A percentile compares a stretch with the other conserved stretches of the same genome.
phyloP scores from a whole-genome alignment of 1,140 invertebrate species.

The Sitodiplosis mosellana region DNA sequence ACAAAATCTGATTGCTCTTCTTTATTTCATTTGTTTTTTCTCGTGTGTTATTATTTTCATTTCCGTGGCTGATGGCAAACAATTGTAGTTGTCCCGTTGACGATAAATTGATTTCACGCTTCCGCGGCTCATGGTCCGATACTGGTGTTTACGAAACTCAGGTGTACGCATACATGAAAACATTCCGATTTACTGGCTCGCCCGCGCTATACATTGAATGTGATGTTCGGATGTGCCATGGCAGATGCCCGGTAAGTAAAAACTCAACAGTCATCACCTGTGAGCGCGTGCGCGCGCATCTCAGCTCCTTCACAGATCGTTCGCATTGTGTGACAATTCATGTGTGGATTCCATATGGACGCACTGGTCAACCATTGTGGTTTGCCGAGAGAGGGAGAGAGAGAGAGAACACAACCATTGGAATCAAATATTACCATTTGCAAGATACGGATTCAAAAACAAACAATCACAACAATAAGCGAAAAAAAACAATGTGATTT shows the following conservation, averaged over 20 bases:
- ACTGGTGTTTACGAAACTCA: slow-evolving; percentile 80
- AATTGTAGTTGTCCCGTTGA: slow-evolving; percentile 69
- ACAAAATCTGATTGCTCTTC: neutral
- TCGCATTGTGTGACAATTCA: no score
- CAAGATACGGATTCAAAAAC: no score
- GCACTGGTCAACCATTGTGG: no score
- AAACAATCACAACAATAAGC: no score
- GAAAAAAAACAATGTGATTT: no score
- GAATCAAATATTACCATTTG: no score
- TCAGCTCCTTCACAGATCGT: no score
- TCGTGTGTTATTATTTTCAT: slow-evolving; percentile 7
- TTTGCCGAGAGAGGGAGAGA: no score
- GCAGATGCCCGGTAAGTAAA: slow-evolving; percentile 66
- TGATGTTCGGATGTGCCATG: slow-evolving; percentile 87
- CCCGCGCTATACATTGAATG: slow-evolving; percentile 88
- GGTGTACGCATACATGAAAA: slow-evolving; percentile 89
- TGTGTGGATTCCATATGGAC: no score
- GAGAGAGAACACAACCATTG: no score
- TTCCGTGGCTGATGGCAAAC: neutral
- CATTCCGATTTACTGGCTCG: slow-evolving; percentile 82
- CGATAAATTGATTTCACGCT: slow-evolving; percentile 79
- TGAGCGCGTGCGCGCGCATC: no score
- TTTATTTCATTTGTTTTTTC: slow-evolving; percentile 5
- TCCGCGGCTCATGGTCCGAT: slow-evolving; percentile 81
- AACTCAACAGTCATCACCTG: neutral